A percentile compares a stretch with the other conserved stretches of the same genome.
Conservation (phyloP, 2,797 vertebrate species). For the Monodelphis domestica region DNA sequence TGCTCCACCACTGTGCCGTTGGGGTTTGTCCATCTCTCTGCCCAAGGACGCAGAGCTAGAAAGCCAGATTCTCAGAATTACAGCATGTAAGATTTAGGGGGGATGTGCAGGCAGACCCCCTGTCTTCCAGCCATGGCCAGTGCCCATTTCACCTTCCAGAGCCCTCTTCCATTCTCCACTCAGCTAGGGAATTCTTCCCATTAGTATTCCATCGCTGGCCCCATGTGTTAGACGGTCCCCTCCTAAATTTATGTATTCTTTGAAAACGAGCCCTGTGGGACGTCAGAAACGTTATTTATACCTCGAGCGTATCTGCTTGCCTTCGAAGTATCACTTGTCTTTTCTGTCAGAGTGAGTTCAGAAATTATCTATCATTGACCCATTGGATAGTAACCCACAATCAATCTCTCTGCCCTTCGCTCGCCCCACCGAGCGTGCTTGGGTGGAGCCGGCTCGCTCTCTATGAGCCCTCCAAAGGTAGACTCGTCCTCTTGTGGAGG, state of each 20-base stretch:
- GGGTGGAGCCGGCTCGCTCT: not conserved
- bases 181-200: slow-evolving; percentile 19
- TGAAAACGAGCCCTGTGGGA: slow-evolving; percentile 57
- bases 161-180: not conserved
- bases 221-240: slow-evolving; percentile 29
- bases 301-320: slow-evolving; percentile 27
- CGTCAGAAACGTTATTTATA: slow-evolving; percentile 63
- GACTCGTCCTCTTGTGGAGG: not conserved
- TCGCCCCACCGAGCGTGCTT: slow-evolving; percentile 5
- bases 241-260: slow-evolving; percentile 63
- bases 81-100: no score
- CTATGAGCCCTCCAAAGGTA: not conserved
- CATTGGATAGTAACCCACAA: slow-evolving; percentile 55
- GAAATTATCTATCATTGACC: slow-evolving; percentile 68
- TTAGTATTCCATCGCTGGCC: slow-evolving; percentile 33
- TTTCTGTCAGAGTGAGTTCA: slow-evolving; percentile 54
- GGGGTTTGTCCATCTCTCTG: not conserved
- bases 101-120: no score
- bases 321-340: slow-evolving; percentile 61
- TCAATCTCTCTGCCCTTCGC: slow-evolving; percentile 59
- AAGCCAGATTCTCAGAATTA: not conserved
- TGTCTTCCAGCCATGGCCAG: no score
- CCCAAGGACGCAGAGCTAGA: not conserved
- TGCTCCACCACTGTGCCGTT: not conserved
- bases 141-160: not conserved